Evolutionary conservation across 2,888 invertebrate genomes (phyloP).

Genomic region (Perdita meconis): DNA sequence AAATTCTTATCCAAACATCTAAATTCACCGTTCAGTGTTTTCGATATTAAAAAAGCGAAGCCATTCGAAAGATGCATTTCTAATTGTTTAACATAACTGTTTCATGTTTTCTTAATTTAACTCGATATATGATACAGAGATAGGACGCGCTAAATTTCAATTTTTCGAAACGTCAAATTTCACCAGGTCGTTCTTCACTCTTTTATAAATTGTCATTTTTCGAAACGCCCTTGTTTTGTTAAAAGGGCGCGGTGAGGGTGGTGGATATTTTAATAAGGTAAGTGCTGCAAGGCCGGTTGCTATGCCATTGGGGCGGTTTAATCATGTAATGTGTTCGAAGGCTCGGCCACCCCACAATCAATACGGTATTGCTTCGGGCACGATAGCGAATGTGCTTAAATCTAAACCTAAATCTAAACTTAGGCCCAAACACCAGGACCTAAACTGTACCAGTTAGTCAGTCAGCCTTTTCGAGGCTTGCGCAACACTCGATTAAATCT

Average conservation of each 20-base stretch:
- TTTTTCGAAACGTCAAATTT: neutral
- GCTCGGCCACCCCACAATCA: conserved; percentile 81
- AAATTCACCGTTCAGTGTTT: no score
- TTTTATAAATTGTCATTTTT: conserved; percentile 4
- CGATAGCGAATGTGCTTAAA: conserved; percentile 79
- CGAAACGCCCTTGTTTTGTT: conserved; percentile 56
- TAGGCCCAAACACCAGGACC: conserved; percentile 42
- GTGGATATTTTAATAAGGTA: conserved; percentile 84
- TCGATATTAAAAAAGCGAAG: no score
- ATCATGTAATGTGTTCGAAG: conserved; percentile 84
- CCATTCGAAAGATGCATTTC: no score
- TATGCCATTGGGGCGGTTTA: conserved; percentile 81
- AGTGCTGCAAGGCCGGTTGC: conserved; percentile 83
- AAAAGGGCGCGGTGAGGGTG: conserved; percentile 73
- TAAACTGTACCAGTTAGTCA: conserved; percentile 25
- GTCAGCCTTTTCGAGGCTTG: conserved; percentile 30
- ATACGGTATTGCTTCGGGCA: conserved; percentile 82
- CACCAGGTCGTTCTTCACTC: neutral
- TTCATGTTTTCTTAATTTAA: no score
- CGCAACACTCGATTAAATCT: conserved; percentile 39
- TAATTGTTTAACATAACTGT: no score
- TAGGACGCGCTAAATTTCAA: neutral
- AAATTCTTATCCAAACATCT: no score
- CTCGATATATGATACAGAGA: neutral
- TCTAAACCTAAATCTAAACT: conserved; percentile 69